Base-by-base conservation (phyloP, 2,113 vertebrate species). In the Suricata suricatta region DNA sequence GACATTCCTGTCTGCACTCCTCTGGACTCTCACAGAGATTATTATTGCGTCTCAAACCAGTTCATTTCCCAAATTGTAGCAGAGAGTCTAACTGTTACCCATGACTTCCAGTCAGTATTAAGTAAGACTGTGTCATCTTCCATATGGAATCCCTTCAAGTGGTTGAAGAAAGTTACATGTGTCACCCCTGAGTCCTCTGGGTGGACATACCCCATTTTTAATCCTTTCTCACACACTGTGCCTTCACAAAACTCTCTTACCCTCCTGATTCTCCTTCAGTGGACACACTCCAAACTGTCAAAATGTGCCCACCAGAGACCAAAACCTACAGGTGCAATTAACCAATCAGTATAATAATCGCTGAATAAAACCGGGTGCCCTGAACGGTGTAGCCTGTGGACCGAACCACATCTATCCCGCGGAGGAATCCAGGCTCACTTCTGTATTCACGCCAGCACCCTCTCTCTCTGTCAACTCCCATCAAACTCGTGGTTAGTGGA, bases 291-390 rank as follows among this genome's bases (percentile, higher is more conserved):
- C 41, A 47, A 50, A 63, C 15, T 77, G 47, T 12, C 82, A 50
- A 64, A 93, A 74, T 15, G 10, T 27, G 4, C 15, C 35, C 35
- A 35, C n/a, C 11, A 35, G 31, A 86, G 41, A 68, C 80, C 16
- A 82, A 93, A 80, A 95, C 33, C 31, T 77, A 44, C 31, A 86
- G 41, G 27, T 54, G 5, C 12, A 92, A 8, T 68, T 71, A 89
- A 41, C 54, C 77, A 81, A 68, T 60, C 21, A 77, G 57, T n/a
- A 33, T 38, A 54, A 80, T 35, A 54, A 68, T 50, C 41, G 33
- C 19, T 16, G 13, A 79, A 60, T 52, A 19, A 77, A 87, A 29
- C 64, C 72, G 47, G 35, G n/a, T 15, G 63, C 23, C n/a, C 21
- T 27, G 16, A n/a, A 27, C 4, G 13, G 47, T 15, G 7, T 13